These are phyloP conservation scores for Porites cylindrica DNA, from an alignment of 92 coral and sea anemone genomes.

Conservation along the genomic window DNA sequence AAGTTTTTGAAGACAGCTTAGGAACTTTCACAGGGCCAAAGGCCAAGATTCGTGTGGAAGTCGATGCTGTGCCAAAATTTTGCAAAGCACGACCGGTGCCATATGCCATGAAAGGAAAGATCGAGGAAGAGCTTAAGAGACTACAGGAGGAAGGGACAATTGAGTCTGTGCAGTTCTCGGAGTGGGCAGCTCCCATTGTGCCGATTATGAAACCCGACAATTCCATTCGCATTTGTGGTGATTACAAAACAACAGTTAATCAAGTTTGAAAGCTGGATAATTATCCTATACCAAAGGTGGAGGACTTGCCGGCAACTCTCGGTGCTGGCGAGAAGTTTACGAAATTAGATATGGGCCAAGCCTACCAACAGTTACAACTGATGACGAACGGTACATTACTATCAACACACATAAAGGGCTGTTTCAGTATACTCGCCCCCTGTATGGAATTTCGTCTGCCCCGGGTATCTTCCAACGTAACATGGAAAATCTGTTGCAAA, in stretches of 20 bases:
- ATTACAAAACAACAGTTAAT: conserved; percentile 28
- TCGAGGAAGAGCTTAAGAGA: conserved; percentile 37
- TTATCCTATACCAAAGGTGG: not conserved
- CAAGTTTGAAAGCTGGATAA: conserved; percentile 34
- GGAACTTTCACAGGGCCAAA: conserved; percentile 51
- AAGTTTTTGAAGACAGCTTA: conserved; percentile 37
- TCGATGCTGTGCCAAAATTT: conserved; percentile 18
- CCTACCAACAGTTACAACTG: conserved; percentile 16
- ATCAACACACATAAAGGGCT: conserved; percentile 44
- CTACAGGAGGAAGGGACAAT: conserved; percentile 23
- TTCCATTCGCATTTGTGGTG: conserved; percentile 12
- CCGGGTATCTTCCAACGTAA: too few relatives aligned
- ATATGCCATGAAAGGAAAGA: conserved; percentile 40
- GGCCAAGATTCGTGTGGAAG: conserved; percentile 42
- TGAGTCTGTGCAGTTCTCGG: conserved; percentile 28
- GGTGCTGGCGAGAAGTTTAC: not conserved
- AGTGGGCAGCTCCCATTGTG: conserved; percentile 50
- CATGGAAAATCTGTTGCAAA: not conserved
- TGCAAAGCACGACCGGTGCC: conserved; percentile 47
- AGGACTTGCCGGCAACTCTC: conserved; percentile 9
- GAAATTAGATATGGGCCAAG: conserved; percentile 10
- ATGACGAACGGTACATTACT: conserved; percentile 18
- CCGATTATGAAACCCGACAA: conserved; percentile 20
- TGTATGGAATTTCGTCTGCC: conserved; percentile 7
- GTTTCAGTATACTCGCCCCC: too few relatives aligned